phyloP scores from a whole-genome alignment of 2,113 vertebrate genomes.

The Hassar affinis region DNA sequence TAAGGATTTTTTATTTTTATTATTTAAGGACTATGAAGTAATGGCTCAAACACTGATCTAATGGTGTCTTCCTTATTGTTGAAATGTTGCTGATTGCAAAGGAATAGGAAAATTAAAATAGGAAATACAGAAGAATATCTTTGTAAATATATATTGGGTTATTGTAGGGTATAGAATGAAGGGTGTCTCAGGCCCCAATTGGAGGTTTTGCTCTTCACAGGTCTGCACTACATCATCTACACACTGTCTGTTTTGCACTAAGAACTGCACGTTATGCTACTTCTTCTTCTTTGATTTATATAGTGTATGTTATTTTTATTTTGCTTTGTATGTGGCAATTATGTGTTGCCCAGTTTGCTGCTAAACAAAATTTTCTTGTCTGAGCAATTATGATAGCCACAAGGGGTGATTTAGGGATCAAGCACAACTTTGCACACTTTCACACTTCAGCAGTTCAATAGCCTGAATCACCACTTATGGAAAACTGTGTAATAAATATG shows the following conservation, averaged over 20 bases:
- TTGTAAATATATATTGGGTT: background rate
- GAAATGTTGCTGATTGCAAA: background rate
- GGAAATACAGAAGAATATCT: background rate
- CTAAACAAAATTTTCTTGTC: too few relatives aligned
- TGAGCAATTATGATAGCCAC: too few relatives aligned
- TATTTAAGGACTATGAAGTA: background rate
- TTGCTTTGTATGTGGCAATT: too few relatives aligned
- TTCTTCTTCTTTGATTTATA: background rate
- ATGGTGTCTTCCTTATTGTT: background rate
- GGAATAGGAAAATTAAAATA: background rate
- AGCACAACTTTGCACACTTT: too few relatives aligned
- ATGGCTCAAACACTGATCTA: background rate
- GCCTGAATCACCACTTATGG: too few relatives aligned
- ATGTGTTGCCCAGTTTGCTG: too few relatives aligned
- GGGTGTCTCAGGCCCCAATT: background rate
- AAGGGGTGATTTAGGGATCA: too few relatives aligned
- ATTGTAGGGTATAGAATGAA: background rate
- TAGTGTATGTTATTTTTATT: background rate
- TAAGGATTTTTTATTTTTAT: background rate
- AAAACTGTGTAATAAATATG: too few relatives aligned
- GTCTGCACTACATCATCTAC: background rate
- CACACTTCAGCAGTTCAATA: too few relatives aligned
- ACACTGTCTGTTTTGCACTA: background rate
- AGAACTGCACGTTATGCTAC: background rate
- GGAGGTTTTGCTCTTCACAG: background rate